Evolutionary conservation across 2,113 vertebrate species (phyloP).

Genomic region (Dicrurus megarhynchus): DNA sequence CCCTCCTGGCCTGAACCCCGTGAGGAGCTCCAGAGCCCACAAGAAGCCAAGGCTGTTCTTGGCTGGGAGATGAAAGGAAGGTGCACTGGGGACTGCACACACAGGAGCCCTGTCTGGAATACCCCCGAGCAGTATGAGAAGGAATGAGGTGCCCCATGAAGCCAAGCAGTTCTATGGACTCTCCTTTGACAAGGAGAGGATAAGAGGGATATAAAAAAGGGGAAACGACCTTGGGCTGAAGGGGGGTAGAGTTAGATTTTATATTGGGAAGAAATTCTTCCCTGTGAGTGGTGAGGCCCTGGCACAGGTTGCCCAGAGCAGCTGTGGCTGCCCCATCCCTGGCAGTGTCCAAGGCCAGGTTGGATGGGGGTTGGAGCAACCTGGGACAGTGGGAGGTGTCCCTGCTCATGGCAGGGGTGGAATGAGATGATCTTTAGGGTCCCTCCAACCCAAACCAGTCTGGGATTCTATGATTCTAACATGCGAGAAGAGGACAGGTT

Average conservation of each 20-base stretch:
- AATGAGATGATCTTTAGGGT: neutral
- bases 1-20: neutral
- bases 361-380: neutral
- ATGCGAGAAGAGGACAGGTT: neutral
- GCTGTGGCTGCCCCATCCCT: neutral
- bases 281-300: neutral
- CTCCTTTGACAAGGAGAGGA: neutral
- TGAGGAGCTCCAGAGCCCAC: neutral
- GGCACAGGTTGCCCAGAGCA: neutral
- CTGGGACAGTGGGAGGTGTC: neutral
- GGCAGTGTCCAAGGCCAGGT: neutral
- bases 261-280: neutral
- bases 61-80: neutral
- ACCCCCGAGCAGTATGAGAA: neutral
- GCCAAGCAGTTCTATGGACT: accelerated
- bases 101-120: neutral
- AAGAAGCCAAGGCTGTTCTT: neutral
- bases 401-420: neutral
- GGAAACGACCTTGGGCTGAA: neutral
- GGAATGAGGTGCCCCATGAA: neutral
- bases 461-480: neutral
- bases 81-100: neutral
- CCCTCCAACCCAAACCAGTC: neutral
- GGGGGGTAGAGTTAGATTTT: neutral
- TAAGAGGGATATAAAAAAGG: neutral